Percentiles rank a stretch among this genome's conserved stretches.
Evolutionary conservation across 2,888 invertebrate genomes (phyloP).

Genomic region (Drosophila antonietae): DNA sequence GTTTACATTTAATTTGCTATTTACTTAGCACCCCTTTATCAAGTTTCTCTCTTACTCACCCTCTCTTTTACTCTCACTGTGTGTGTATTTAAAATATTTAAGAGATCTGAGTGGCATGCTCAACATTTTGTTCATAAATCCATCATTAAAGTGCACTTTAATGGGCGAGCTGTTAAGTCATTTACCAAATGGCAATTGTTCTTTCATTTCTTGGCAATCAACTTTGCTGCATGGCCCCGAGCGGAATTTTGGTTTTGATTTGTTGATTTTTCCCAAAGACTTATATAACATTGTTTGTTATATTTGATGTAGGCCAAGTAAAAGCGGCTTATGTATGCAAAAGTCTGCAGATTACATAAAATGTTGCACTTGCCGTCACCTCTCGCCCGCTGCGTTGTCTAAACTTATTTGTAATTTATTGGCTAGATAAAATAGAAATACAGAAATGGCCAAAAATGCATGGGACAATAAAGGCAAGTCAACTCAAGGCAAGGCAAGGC

Average conservation of each 20-base stretch:
- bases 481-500: conserved; percentile 29
- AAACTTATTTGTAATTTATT: conserved; percentile 68
- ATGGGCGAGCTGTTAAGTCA: conserved; percentile 20
- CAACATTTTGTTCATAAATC: conserved; percentile 6
- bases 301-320: conserved; percentile 60
- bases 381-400: not conserved
- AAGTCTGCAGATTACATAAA: conserved; percentile 65
- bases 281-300: conserved; percentile 38
- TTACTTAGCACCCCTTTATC: conserved; percentile 60
- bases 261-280: conserved; percentile 64
- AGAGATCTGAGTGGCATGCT: conserved; percentile 3
- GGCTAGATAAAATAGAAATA: conserved; percentile 64
- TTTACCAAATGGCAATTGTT: conserved; percentile 36
- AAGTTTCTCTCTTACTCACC: not conserved
- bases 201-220: conserved; percentile 60
- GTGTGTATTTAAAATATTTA: conserved; percentile 6
- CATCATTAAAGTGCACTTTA: conserved; percentile 45
- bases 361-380: conserved; percentile 35
- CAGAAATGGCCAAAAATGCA: conserved; percentile 67
- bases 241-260: conserved; percentile 56
- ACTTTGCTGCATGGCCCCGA: conserved; percentile 58
- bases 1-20: conserved; percentile 79
- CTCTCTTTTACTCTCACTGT: not conserved
- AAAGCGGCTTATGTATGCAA: conserved; percentile 75
- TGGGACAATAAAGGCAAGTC: conserved; percentile 35